These are phyloP conservation scores for Agrotis puta DNA, from an alignment of 2,888 invertebrate genomes.

Conservation along the genomic window DNA sequence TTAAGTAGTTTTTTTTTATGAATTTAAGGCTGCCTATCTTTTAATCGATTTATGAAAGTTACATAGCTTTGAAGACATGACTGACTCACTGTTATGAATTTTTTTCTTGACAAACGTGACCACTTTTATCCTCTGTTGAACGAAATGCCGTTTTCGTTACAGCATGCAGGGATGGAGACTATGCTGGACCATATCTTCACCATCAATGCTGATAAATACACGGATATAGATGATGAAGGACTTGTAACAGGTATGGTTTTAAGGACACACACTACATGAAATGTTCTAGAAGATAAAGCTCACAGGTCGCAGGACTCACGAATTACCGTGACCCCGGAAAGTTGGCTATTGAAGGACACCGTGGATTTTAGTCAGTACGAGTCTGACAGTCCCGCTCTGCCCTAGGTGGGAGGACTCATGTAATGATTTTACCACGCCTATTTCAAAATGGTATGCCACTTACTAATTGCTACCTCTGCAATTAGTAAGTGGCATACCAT, in stretches of 20 bases:
- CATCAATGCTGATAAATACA: constrained; percentile 95
- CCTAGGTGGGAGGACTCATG: too few species aligned
- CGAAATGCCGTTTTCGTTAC: constrained; percentile 59
- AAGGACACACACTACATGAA: too few species aligned
- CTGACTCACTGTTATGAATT: constrained; percentile 27
- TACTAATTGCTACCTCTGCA: too few species aligned
- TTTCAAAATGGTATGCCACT: too few species aligned
- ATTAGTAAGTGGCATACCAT: too few species aligned
- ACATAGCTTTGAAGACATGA: constrained; percentile 29
- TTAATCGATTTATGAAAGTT: constrained; percentile 48
- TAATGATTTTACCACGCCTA: too few species aligned
- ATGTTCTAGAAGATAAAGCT: too few species aligned
- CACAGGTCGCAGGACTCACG: too few species aligned
- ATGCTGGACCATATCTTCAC: constrained; percentile 93
- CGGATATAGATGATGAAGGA: constrained; percentile 93
- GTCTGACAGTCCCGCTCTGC: too few species aligned
- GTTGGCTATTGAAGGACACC: too few species aligned
- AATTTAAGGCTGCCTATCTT: constrained; percentile 20
- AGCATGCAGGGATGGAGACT: constrained; percentile 92
- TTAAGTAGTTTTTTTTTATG: constrained; percentile 21
- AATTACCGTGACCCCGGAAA: too few species aligned
- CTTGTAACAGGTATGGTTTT: constrained; percentile 92
- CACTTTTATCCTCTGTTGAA: constrained; percentile 30
- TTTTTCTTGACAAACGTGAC: constrained; percentile 34
- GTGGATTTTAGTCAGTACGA: too few species aligned